These are phyloP conservation scores for Rhynchomys soricoides DNA, from an alignment of 2,113 vertebrate species.

Conservation along the genomic window DNA sequence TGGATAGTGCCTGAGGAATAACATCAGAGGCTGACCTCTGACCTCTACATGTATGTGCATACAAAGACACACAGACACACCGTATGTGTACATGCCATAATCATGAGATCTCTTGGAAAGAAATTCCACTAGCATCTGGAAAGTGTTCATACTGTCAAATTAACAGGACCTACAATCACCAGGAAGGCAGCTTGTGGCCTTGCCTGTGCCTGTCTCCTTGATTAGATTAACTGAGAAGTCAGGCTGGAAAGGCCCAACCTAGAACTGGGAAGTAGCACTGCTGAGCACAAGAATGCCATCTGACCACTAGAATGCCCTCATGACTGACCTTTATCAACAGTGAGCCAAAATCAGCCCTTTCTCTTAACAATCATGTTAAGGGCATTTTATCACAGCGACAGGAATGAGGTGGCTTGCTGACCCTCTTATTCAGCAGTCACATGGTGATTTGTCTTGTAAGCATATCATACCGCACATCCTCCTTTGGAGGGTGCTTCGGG, in stretches of 20 bases:
- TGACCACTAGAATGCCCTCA: background rate
- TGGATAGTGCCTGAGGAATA: background rate
- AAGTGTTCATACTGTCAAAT: background rate
- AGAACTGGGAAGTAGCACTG: background rate
- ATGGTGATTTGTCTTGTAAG: no score
- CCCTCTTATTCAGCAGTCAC: no score
- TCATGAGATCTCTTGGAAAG: background rate
- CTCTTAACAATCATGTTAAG: background rate
- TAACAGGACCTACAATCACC: background rate
- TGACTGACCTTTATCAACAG: background rate
- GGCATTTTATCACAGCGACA: background rate
- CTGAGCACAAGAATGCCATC: background rate
- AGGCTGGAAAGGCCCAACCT: background rate
- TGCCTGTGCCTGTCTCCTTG: background rate
- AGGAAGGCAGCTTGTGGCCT: background rate
- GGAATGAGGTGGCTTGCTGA: background rate
- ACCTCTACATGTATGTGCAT: background rate
- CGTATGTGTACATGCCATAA: background rate
- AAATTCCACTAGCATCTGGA: background rate
- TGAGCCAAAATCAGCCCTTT: background rate
- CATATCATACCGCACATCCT: no score
- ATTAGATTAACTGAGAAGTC: background rate
- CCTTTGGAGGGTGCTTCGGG: no score
- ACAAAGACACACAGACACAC: background rate
- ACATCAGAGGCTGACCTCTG: background rate